Evolutionary conservation across 2,888 invertebrate species (phyloP), one percentile per base, ranked within the genome.

Genomic region (Notocelia uddmanniana): DNA sequence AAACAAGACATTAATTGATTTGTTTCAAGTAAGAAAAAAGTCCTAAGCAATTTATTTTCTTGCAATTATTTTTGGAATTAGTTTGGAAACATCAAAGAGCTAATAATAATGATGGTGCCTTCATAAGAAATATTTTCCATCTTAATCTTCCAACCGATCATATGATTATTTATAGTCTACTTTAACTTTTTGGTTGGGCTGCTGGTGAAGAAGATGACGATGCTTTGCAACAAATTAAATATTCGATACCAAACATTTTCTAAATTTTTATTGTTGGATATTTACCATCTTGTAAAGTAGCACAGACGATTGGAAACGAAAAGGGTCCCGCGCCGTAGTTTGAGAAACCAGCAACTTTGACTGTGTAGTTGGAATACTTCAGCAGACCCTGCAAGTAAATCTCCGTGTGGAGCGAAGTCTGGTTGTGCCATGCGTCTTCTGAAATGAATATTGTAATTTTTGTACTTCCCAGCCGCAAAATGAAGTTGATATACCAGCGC

Each of bases 361-460:
- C 94, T 2, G 97, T 97, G 86, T 98, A 98, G 92, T 98, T 98
- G 15, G 97, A 97, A 82, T 95, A 97, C 83, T 97, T 97, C 80
- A 96, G 95, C 57, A 98, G 89, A 0, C 95, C 95, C 84, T 97
- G 97, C 31, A 97, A 89, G 84, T 96, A 97, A 0, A 97, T 95
- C 81, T 97, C 97, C 31, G 96, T 95, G 85, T 96, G 97, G 0
- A 96, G 94, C 0, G 97, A 96, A 0, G 94, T 94, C 74, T 90
- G 88, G 73, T 94, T 94, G 69, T 89, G 87, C 91, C 93, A 93
- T 0, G 85, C 82, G 0, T 88, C 88, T 62, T 94, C 94, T 94
- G 81, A 52, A 85, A 83, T 0, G 0, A 41, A 34, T 21, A n/a
- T 34, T 34, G 11, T 21, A 3, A 6, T 13, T 3, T n/a, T n/a